A percentile compares a stretch with the other conserved stretches of the same genome.
These are phyloP conservation scores for Gasteruption jaculator DNA, from an alignment of 2,888 invertebrate species.

Conservation along the genomic window DNA sequence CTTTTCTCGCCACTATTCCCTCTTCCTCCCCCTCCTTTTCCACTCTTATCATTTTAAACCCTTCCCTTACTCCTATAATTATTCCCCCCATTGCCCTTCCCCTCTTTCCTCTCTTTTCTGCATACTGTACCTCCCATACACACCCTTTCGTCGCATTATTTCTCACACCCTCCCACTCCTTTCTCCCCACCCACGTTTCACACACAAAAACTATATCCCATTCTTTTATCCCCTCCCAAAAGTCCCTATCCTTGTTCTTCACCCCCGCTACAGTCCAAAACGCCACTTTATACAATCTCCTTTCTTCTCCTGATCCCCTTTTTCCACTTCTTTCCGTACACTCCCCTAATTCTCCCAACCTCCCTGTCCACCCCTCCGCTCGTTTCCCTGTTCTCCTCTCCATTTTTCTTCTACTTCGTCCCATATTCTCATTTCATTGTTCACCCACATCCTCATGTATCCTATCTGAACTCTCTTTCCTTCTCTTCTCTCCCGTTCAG, in stretches of 20 bases:
- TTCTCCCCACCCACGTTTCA: constrained; percentile 15
- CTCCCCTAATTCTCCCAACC: neutral
- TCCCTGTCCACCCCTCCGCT: neutral
- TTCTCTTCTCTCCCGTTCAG: constrained; percentile 6
- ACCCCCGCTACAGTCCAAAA: constrained; percentile 14
- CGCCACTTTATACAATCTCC: constrained; percentile 5
- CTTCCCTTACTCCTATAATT: constrained; percentile 13
- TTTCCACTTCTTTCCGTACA: neutral
- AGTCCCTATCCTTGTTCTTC: constrained; percentile 13
- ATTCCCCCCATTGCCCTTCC: constrained; percentile 14
- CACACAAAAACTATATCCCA: constrained; percentile 13
- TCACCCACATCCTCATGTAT: constrained; percentile 7
- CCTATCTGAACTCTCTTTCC: neutral
- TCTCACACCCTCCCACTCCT: constrained; percentile 10
- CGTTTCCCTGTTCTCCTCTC: neutral
- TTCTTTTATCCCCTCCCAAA: constrained; percentile 7
- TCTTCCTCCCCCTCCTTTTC: constrained; percentile 4
- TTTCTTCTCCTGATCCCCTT: neutral
- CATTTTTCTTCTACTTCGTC: neutral
- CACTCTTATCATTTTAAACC: neutral
- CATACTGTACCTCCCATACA: constrained; percentile 1
- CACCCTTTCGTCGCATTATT: constrained; percentile 5
- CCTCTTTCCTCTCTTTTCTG: constrained; percentile 7
- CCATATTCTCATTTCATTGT: neutral
- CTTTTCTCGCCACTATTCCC: neutral